These are phyloP conservation scores for Sander lucioperca DNA, from an alignment of 2,113 vertebrate species.

Conservation along the genomic window DNA sequence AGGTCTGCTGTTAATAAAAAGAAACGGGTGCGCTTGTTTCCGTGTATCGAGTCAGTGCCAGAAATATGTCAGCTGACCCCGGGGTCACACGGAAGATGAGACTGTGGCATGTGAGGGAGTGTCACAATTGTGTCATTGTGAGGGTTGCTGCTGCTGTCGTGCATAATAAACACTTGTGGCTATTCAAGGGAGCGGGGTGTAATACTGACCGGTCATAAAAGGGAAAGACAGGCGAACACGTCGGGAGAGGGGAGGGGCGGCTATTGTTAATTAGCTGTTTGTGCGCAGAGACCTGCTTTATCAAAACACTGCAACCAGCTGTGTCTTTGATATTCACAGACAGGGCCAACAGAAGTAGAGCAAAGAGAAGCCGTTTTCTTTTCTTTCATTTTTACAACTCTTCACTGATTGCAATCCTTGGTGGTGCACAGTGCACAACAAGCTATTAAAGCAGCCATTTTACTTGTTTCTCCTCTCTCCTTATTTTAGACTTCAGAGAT, in stretches of 20 bases:
- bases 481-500: neutral
- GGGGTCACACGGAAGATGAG: slow-evolving; percentile 63
- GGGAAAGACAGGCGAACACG: slow-evolving; percentile 80
- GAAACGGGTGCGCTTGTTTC: slow-evolving; percentile 46
- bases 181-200: slow-evolving; percentile 74
- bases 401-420: slow-evolving; percentile 68
- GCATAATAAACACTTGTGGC: slow-evolving; percentile 79
- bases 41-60: slow-evolving; percentile 62
- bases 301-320: slow-evolving; percentile 92
- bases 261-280: slow-evolving; percentile 94
- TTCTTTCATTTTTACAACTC: slow-evolving; percentile 60
- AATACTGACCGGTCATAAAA: slow-evolving; percentile 83
- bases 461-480: slow-evolving; percentile 12
- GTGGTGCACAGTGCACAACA: slow-evolving; percentile 64
- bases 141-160: slow-evolving; percentile 52
- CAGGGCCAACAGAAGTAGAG: slow-evolving; percentile 63
- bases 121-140: slow-evolving; percentile 80
- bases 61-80: slow-evolving; percentile 78
- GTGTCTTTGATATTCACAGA: slow-evolving; percentile 93
- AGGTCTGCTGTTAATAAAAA: slow-evolving; percentile 45
- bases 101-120: slow-evolving; percentile 66
- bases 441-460: slow-evolving; percentile 69
- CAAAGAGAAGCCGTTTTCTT: slow-evolving; percentile 73
- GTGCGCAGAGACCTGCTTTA: slow-evolving; percentile 88
- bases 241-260: slow-evolving; percentile 75